A percentile compares a stretch with the other conserved stretches of the same genome.
These are phyloP conservation scores for Hypotaenidia philippensis DNA, from an alignment of 2,797 vertebrate genomes.

Conservation along the genomic window DNA sequence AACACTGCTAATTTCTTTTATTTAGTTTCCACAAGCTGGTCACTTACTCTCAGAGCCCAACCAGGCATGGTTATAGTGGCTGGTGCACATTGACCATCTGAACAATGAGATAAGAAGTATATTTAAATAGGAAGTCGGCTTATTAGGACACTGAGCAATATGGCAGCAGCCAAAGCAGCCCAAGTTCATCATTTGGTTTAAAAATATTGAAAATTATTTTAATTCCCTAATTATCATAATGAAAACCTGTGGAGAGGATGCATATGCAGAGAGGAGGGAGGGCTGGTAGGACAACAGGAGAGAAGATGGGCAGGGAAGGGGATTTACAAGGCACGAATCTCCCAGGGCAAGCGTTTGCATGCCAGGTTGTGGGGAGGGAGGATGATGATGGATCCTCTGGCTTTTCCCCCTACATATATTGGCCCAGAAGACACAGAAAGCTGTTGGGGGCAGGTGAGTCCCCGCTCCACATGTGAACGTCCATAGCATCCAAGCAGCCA, in stretches of 20 bases:
- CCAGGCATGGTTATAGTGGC: background rate
- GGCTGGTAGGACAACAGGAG: background rate
- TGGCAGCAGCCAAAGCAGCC: slow-evolving; percentile 31
- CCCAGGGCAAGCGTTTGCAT: accelerated
- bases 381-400: background rate
- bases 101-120: slow-evolving; percentile 10
- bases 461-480: background rate
- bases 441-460: background rate
- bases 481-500: background rate
- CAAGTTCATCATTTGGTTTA: background rate
- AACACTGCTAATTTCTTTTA: background rate
- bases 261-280: background rate
- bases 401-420: background rate
- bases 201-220: slow-evolving; percentile 24
- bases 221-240: background rate
- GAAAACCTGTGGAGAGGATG: background rate
- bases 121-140: slow-evolving; percentile 5
- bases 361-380: no score
- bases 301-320: background rate
- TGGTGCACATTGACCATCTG: slow-evolving; percentile 55
- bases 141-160: slow-evolving; percentile 62
- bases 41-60: background rate
- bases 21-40: slow-evolving; percentile 18
- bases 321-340: background rate
- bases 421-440: background rate